Percentiles rank a stretch among this genome's conserved stretches.
Conservation (phyloP, 2,113 vertebrate species). For the Blennius ocellaris region DNA sequence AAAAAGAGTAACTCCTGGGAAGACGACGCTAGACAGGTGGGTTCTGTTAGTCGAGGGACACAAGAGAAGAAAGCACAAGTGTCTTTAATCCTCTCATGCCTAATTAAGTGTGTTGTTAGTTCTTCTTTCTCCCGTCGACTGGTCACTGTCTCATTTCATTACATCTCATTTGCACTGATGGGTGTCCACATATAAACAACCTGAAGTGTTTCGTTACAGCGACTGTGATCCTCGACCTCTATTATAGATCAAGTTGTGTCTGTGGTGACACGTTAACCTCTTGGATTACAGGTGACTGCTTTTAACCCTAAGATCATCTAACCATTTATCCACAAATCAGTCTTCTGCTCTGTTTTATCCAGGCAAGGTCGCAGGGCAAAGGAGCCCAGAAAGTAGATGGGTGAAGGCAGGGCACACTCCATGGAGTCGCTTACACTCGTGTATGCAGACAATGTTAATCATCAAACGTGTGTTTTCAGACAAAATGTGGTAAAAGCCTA, state of each 20-base stretch:
- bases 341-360: not conserved
- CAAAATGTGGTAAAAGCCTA: too few species aligned
- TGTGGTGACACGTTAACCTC: slow-evolving; percentile 13
- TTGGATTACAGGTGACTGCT: not conserved
- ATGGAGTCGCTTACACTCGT: too few species aligned
- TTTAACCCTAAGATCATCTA: not conserved
- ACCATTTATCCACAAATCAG: not conserved
- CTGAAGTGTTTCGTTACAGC: slow-evolving; percentile 47
- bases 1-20: not conserved
- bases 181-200: slow-evolving; percentile 33
- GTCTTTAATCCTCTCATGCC: slow-evolving; percentile 24
- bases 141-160: slow-evolving; percentile 28
- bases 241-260: slow-evolving; percentile 59
- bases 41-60: not conserved
- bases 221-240: slow-evolving; percentile 31
- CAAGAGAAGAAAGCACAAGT: slow-evolving; percentile 18
- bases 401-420: too few species aligned
- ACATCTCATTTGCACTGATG: slow-evolving; percentile 40
- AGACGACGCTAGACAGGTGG: not conserved
- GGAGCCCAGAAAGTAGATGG: too few species aligned
- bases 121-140: slow-evolving; percentile 14
- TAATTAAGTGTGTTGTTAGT: slow-evolving; percentile 22
- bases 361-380: too few species aligned
- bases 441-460: too few species aligned
- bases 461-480: too few species aligned